Conservation (phyloP, 2,888 invertebrate genomes). For the Andrena fulva region DNA sequence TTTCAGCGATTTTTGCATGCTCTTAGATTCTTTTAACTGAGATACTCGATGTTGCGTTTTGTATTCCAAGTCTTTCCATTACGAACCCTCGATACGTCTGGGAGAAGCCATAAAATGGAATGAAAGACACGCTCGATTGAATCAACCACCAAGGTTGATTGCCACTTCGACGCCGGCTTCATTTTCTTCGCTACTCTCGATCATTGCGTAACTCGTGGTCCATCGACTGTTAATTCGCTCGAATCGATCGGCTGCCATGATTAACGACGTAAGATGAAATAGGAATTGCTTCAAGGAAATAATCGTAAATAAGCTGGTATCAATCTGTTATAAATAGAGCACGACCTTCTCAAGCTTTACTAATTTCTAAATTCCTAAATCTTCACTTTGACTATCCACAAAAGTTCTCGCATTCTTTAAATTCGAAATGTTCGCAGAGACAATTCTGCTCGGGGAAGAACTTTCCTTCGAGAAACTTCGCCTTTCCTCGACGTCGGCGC, state of each 20-base stretch:
- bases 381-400: background rate
- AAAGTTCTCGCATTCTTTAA: background rate
- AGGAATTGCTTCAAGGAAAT: background rate
- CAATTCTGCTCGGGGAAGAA: background rate
- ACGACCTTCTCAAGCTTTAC: background rate
- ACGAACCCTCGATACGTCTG: background rate
- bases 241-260: background rate
- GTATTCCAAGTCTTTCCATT: background rate
- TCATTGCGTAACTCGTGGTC: conserved; percentile 31
- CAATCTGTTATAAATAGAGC: background rate
- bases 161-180: conserved; percentile 13
- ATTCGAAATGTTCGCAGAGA: background rate
- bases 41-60: background rate
- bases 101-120: conserved; percentile 54
- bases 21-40: background rate
- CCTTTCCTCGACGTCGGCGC: background rate
- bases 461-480: background rate
- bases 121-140: conserved; percentile 54
- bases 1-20: background rate
- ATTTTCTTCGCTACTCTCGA: conserved; percentile 22
- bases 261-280: background rate
- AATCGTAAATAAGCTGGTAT: background rate
- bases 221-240: background rate
- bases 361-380: background rate
- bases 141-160: conserved; percentile 25